Conservation (phyloP, 1,140 invertebrate species). For the Lepidurus packardi region DNA sequence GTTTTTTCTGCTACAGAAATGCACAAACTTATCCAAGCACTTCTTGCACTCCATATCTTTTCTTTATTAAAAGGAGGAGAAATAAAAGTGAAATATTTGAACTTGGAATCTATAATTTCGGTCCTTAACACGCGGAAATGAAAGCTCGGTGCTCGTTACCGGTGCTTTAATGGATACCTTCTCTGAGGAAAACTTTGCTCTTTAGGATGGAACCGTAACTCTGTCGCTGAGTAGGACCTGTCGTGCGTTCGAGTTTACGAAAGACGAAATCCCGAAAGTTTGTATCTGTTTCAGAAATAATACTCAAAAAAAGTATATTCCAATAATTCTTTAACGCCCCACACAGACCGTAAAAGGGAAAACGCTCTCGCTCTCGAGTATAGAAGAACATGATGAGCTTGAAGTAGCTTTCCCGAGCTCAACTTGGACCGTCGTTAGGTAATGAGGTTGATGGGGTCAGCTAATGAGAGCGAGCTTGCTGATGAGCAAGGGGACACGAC, state of each 20-base stretch:
- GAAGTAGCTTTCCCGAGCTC: neutral
- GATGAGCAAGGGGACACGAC: constrained; percentile 12
- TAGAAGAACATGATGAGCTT: neutral
- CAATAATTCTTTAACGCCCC: neutral
- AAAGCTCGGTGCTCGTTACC: neutral
- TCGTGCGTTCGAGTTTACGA: neutral
- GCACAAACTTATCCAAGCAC: no score
- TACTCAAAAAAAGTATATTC: neutral
- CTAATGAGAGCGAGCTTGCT: constrained; percentile 18
- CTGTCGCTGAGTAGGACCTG: neutral
- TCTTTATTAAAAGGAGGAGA: no score
- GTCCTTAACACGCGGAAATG: neutral
- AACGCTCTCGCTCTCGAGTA: no score
- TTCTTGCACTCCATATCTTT: no score
- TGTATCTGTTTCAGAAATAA: neutral
- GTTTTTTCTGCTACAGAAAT: no score
- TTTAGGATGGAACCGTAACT: neutral
- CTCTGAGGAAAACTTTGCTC: neutral
- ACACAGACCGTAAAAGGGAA: no score
- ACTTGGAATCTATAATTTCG: no score
- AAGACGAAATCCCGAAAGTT: neutral
- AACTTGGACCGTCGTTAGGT: constrained; percentile 10
- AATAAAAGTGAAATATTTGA: no score
- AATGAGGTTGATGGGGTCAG: constrained; percentile 21
- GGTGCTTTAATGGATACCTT: neutral